Conservation (phyloP, 2,888 invertebrate species). For the Aporophyla lueneburgensis region DNA sequence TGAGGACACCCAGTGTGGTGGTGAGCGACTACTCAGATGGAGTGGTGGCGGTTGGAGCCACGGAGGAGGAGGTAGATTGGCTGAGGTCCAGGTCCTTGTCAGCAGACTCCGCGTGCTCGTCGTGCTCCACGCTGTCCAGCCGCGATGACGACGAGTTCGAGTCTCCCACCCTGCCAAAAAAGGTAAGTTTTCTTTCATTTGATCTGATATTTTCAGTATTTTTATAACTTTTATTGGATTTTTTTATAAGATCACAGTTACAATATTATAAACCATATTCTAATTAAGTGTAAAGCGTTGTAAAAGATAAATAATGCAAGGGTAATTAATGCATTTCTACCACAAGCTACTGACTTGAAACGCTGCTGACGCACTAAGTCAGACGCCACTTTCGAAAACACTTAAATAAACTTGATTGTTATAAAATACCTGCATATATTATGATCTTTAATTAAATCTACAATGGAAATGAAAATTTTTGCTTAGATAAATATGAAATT, state of each 20-base stretch:
- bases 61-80: slow-evolving; percentile 87
- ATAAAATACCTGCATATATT: slow-evolving; percentile 26
- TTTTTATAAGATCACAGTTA: too few relatives aligned
- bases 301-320: slow-evolving; percentile 15
- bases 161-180: slow-evolving; percentile 86
- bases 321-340: slow-evolving; percentile 1
- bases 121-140: slow-evolving; percentile 94
- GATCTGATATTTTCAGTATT: not conserved
- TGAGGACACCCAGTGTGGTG: slow-evolving; percentile 96
- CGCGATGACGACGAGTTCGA: slow-evolving; percentile 92
- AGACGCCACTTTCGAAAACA: slow-evolving; percentile 44
- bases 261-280: not conserved
- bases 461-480: slow-evolving; percentile 17
- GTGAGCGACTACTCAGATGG: slow-evolving; percentile 96
- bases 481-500: slow-evolving; percentile 5
- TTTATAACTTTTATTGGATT: not conserved
- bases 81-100: slow-evolving; percentile 88
- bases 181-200: slow-evolving; percentile 82
- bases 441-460: slow-evolving; percentile 25
- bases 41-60: slow-evolving; percentile 85
- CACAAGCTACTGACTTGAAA: not conserved
- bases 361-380: slow-evolving; percentile 5
- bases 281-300: not conserved
- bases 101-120: slow-evolving; percentile 94
- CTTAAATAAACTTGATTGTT: slow-evolving; percentile 31